Base-by-base conservation (phyloP, 2,113 vertebrate genomes). In the Elephas maximus region DNA sequence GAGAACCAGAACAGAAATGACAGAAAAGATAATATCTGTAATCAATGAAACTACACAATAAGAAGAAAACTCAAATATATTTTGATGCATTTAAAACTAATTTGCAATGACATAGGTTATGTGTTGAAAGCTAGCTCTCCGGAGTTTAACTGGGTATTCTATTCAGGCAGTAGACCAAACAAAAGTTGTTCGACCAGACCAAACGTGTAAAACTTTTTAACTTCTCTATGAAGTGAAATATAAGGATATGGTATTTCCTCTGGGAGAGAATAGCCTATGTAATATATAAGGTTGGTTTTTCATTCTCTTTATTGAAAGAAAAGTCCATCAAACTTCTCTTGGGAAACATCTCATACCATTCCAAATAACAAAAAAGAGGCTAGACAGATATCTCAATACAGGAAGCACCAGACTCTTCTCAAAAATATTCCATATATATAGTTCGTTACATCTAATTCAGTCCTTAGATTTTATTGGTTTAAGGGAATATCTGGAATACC, bases 281-380 rank as follows among this genome's bases (percentile, higher is more conserved):
- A 91, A 86, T 78, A 8, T 57, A 14, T 57, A 91, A 89, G 71
- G 91, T 86, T 81, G 67, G 7, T 96, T 83, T 71, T 45, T 78
- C 28, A 97, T 37, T 90, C 5, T 88, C 33, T 85, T 95, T 67
- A 92, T 53, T 96, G 85, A 95, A 96, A 97, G 37, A 69, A 82
- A 76, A 95, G 44, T 92, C 85, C 96, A 71, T 93, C 89, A 97
- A 97, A 89, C 20, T 82, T 96, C 69, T 92, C 83, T 21, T 88
- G 78, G 77, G 74, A 97, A 20, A 48, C 69, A 3, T 30, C 33
- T 4, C 4, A 73, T 53, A 63, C 5, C 73, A 60, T 88, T 62
- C 73, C 5, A 93, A 79, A 91, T 74, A 96, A 93, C 10, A 17
- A 21, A 95, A 90, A 44, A 91, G 74, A 63, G 0, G 2, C 1